These are phyloP conservation scores for Ranitomeya imitator DNA, from an alignment of 2,113 vertebrate genomes.

Conservation along the genomic window DNA sequence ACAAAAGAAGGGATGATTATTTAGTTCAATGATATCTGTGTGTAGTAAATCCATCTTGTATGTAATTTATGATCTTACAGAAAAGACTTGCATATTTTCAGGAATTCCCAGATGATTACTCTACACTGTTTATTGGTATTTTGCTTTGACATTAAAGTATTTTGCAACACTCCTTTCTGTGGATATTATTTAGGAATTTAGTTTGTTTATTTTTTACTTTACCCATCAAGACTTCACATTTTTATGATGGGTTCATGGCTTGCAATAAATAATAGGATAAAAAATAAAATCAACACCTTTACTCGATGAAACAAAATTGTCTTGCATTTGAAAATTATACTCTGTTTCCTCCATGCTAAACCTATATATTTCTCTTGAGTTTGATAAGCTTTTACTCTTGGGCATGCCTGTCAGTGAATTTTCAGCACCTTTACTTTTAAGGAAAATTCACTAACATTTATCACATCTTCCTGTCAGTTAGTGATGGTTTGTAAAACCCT, in stretches of 20 bases:
- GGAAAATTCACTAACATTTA: constrained; percentile 29
- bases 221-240: background rate
- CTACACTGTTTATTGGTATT: background rate
- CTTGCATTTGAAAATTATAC: background rate
- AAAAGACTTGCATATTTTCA: too few species aligned
- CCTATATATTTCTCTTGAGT: constrained; percentile 15
- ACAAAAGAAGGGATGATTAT: too few species aligned
- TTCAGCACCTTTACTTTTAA: constrained; percentile 49
- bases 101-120: background rate
- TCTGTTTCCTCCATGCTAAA: background rate
- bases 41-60: background rate
- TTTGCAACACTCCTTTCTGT: background rate
- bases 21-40: background rate
- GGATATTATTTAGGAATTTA: background rate
- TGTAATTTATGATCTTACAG: background rate
- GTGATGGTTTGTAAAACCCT: constrained; percentile 20
- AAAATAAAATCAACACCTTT: background rate
- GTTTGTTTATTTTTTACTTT: background rate
- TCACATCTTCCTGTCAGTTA: constrained; percentile 40
- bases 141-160: background rate
- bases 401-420: background rate
- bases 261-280: background rate
- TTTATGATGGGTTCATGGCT: background rate
- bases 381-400: background rate
- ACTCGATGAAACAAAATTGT: background rate